Evolutionary conservation across 2,888 invertebrate genomes (phyloP), one percentile per base, ranked within the genome.

Genomic region (Tetramorium bicarinatum): DNA sequence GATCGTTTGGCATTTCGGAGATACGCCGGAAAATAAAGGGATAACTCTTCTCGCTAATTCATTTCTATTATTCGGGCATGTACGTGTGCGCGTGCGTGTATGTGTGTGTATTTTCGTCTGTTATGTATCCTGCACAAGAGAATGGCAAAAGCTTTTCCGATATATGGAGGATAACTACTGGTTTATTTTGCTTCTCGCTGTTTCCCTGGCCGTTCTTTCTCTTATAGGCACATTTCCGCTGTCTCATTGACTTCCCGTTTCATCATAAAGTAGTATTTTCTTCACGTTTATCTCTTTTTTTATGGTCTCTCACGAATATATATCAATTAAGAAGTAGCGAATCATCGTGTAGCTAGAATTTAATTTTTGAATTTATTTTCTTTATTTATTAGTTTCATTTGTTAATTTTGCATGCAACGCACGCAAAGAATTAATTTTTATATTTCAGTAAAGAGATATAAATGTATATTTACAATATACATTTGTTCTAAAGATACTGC

Each of bases 161-260:
- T 25, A n/a, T 38, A n/a, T 13, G 13, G 1, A 54, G 25, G 18
- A 6, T 41, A 18, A 38, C 52, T 21, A 38, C 52, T 76, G 15
- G 41, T 64, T 64, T 76, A 54, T 64, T 77, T 77, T 77, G 21
- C 49, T 54, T 77, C n/a, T 38, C 54, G n/a, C 15, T 54, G 64
- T 54, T 66, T 64, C 15, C 41, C 15, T 15, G 8, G 29, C 13
- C 13, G 8, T 54, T 25, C 54, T 41, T 77, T 54, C 41, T 66
- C 8, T 54, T 75, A 61, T 47, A 34, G 29, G 13, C 15, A 44
- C n/a, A 47, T 47, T 77, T 9, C 13, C 25, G 41, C 41, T 41
- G 44, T 52, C 41, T 54, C 52, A 66, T 41, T 38, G 38, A 64
- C 1, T 54, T n/a, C 34, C 0, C 4, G 18, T 9, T 64, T 64